These are phyloP conservation scores for Neogobius melanostomus DNA, from an alignment of 2,113 vertebrate genomes.

Conservation along the genomic window DNA sequence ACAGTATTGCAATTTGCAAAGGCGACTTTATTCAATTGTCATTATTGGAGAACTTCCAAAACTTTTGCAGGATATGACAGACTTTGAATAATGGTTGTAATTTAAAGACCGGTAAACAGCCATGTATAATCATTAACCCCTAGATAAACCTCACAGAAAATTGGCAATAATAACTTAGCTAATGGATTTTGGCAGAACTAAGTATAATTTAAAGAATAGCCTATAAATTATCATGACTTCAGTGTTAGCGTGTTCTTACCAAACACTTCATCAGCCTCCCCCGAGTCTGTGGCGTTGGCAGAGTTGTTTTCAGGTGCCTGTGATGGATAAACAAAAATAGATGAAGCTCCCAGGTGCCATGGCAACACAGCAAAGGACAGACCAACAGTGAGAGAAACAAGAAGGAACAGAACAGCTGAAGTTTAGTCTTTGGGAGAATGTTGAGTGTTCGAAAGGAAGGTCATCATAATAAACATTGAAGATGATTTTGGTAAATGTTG, in stretches of 20 bases:
- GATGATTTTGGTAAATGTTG: too few relatives aligned
- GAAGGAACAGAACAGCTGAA: neutral
- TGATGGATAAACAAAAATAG: conserved; percentile 62
- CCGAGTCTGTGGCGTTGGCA: neutral
- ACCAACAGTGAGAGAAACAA: conserved; percentile 9
- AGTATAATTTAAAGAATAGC: neutral
- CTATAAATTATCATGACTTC: neutral
- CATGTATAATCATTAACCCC: neutral
- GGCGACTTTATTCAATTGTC: neutral
- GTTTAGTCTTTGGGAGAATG: neutral
- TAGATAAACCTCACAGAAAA: neutral
- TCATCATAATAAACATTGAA: too few relatives aligned
- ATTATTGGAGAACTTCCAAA: neutral
- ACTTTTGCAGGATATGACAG: neutral
- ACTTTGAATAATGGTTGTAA: neutral
- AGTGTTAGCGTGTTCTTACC: conserved; percentile 70
- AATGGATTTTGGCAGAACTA: neutral
- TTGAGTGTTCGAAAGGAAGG: neutral
- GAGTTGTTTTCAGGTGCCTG: conserved; percentile 62
- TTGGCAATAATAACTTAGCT: neutral
- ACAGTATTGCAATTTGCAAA: conserved; percentile 60
- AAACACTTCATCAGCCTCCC: conserved; percentile 83
- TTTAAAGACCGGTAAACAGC: neutral
- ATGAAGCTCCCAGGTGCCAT: conserved; percentile 63
- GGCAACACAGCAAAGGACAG: conserved; percentile 62